Conservation (phyloP, 2,797 vertebrate genomes). For the Sebastes oblongus region DNA sequence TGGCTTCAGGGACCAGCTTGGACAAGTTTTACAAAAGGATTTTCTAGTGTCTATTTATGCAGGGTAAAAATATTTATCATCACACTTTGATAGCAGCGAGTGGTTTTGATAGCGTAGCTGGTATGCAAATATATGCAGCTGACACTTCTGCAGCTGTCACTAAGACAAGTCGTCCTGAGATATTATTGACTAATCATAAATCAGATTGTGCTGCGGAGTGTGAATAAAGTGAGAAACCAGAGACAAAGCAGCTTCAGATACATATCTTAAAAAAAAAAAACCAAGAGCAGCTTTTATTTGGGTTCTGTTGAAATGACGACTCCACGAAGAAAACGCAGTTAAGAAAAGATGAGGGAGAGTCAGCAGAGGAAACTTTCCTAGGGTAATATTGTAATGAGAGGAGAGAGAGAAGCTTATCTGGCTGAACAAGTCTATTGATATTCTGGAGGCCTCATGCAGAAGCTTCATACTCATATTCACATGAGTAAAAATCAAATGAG, state of each 20-base stretch:
- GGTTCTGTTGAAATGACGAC: conserved; percentile 19
- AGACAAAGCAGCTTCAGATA: conserved; percentile 29
- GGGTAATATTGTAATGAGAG: conserved; percentile 53
- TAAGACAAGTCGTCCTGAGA: conserved; percentile 41
- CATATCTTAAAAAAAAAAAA: conserved; percentile 8
- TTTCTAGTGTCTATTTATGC: neutral
- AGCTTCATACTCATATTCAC: conserved; percentile 59
- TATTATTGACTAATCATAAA: conserved; percentile 40
- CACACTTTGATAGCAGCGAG: neutral
- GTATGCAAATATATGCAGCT: conserved; percentile 43
- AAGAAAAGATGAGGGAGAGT: neutral
- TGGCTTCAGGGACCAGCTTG: neutral
- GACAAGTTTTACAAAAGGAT: neutral
- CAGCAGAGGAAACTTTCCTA: conserved; percentile 43
- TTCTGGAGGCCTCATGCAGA: conserved; percentile 55
- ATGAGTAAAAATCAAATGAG: conserved; percentile 65
- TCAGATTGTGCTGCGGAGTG: conserved; percentile 25
- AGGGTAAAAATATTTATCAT: neutral
- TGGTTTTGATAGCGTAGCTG: conserved; percentile 2
- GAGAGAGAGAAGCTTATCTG: conserved; percentile 37
- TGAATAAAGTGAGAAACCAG: conserved; percentile 25
- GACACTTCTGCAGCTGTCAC: conserved; percentile 27
- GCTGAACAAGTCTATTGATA: conserved; percentile 62
- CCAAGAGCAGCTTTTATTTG: conserved; percentile 23
- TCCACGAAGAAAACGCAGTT: conserved; percentile 7